Conservation (phyloP, 2,797 vertebrate species). For the Sylvia borin region DNA sequence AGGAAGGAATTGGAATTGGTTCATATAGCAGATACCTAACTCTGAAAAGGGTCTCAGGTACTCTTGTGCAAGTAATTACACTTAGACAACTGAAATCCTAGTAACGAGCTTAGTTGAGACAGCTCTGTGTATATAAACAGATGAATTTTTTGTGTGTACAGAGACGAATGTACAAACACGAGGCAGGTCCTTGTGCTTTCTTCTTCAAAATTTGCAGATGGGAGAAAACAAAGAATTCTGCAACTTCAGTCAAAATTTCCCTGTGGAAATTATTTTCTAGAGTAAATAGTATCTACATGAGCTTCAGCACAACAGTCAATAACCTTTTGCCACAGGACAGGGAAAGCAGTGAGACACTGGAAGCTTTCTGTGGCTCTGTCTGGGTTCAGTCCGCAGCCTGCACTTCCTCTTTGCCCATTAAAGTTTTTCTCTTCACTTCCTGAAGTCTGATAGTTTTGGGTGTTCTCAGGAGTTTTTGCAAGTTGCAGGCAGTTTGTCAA, state of each 20-base stretch:
- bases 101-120: background rate
- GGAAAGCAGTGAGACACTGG: background rate
- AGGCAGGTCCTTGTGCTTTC: background rate
- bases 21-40: background rate
- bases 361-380: background rate
- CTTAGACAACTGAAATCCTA: background rate
- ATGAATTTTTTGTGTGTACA: background rate
- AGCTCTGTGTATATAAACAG: background rate
- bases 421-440: background rate
- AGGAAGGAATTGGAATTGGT: background rate
- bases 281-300: background rate
- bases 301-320: background rate
- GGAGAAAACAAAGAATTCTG: background rate
- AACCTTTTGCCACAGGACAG: background rate
- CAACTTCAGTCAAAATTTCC: background rate
- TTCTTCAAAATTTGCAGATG: background rate
- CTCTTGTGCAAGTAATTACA: background rate
- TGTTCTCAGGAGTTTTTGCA: background rate
- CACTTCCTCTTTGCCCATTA: background rate
- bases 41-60: background rate
- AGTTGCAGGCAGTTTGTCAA: background rate
- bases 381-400: background rate
- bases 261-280: background rate
- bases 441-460: background rate
- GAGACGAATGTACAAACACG: background rate